Evolutionary conservation across 2,888 invertebrate species (phyloP).

Genomic region (Atrina japonica): DNA sequence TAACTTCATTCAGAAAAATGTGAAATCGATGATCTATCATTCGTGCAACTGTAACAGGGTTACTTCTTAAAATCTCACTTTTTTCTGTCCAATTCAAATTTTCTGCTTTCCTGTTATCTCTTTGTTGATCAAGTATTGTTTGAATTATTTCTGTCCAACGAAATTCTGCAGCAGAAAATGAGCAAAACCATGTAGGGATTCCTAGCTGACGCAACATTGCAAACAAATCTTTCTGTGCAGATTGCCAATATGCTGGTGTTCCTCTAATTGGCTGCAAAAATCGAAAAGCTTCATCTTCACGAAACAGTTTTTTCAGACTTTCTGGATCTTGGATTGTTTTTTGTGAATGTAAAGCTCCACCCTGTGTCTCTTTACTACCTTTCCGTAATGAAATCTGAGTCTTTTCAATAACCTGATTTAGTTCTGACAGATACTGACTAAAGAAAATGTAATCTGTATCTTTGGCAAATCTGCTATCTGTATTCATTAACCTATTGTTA

Average conservation of each 20-base stretch:
- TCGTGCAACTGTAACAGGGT: slow-evolving; percentile 50
- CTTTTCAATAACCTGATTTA: slow-evolving; percentile 29
- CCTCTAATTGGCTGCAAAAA: slow-evolving; percentile 44
- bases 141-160: slow-evolving; percentile 45
- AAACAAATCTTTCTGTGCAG: slow-evolving; percentile 40
- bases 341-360: too few relatives aligned
- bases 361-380: too few relatives aligned
- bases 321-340: too few relatives aligned
- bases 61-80: slow-evolving; percentile 40
- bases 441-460: slow-evolving; percentile 37
- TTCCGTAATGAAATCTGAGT: slow-evolving; percentile 40
- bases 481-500: slow-evolving; percentile 23
- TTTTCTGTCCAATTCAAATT: slow-evolving; percentile 45
- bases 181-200: slow-evolving; percentile 36
- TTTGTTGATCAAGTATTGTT: slow-evolving; percentile 41
- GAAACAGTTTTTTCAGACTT: slow-evolving; percentile 29
- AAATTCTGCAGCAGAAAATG: slow-evolving; percentile 44
- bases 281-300: slow-evolving; percentile 40
- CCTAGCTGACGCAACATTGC: slow-evolving; percentile 39
- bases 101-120: slow-evolving; percentile 18
- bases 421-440: slow-evolving; percentile 39
- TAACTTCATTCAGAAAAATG: slow-evolving; percentile 32
- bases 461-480: slow-evolving; percentile 30
- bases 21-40: slow-evolving; percentile 51
- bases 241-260: slow-evolving; percentile 49